phyloP scores from a whole-genome alignment of 2,797 vertebrate genomes.

The Halcyon badia region DNA sequence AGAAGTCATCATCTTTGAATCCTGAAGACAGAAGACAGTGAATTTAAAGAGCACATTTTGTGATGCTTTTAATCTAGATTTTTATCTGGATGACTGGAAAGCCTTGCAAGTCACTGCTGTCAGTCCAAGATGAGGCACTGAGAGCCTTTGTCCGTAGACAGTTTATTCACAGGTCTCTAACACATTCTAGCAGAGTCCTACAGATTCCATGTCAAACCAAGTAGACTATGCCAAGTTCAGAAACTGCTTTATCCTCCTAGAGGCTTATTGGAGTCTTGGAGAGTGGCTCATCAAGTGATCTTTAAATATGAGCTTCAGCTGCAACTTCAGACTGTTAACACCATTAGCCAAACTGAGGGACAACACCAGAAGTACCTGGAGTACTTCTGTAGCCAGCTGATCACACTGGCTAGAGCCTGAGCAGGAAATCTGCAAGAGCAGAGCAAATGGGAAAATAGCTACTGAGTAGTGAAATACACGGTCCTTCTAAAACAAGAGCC shows the following conservation, averaged over 20 bases:
- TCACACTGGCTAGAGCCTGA: neutral
- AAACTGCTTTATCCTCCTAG: neutral
- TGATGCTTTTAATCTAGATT: neutral
- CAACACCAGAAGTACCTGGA: neutral
- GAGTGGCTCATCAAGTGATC: neutral
- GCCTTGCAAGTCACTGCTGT: neutral
- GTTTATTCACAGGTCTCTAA: neutral
- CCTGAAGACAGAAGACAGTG: conserved; percentile 78
- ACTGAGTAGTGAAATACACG: neutral
- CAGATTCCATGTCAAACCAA: neutral
- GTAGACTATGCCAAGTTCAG: neutral
- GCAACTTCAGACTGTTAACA: neutral
- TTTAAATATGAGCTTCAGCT: neutral
- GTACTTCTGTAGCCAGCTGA: neutral
- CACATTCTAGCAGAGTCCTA: neutral
- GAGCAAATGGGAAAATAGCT: neutral
- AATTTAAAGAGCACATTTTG: neutral
- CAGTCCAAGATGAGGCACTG: conserved; percentile 27
- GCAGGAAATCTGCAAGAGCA: neutral
- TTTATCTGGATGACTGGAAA: conserved; percentile 14
- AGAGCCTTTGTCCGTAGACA: conserved; percentile 13
- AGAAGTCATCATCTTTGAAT: conserved; percentile 91
- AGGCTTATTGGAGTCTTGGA: neutral
- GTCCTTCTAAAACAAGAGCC: neutral
- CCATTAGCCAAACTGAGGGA: neutral